Evolutionary conservation across 2,113 vertebrate species (phyloP).

Genomic region (Odocoileus hemionus): DNA sequence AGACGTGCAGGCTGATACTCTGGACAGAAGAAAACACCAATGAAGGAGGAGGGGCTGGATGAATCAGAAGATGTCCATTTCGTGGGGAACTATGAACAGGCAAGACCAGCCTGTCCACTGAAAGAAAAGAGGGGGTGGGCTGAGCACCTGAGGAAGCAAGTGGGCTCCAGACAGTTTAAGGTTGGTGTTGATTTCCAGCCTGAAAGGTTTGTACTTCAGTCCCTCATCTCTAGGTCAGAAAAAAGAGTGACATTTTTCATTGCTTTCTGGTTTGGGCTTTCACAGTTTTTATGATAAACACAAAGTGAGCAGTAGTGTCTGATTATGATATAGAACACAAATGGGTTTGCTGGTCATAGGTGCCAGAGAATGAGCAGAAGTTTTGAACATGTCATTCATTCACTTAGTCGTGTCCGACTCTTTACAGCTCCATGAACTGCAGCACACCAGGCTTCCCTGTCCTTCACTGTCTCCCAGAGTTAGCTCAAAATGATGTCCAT

Average conservation of each 20-base stretch:
- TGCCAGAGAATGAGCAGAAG: not conserved
- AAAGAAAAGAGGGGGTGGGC: not conserved
- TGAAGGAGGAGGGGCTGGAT: not conserved
- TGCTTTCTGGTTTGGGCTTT: constrained; percentile 23
- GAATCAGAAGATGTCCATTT: not conserved
- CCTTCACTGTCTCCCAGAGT: not conserved
- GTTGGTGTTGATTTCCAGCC: not conserved
- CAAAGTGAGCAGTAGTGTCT: not conserved
- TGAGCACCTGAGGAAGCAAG: not conserved
- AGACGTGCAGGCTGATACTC: not conserved
- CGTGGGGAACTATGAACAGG: not conserved
- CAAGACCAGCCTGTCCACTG: not conserved
- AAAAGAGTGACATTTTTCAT: not conserved
- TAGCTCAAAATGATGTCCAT: not conserved
- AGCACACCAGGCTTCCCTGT: not conserved
- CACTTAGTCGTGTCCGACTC: not conserved
- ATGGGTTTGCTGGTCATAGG: not conserved
- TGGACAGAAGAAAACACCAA: not conserved
- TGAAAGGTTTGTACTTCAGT: not conserved
- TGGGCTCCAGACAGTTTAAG: not conserved
- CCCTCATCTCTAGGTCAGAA: not conserved
- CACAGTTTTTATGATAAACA: not conserved
- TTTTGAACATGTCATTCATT: not conserved
- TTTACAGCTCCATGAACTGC: not conserved
- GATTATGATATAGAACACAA: not conserved